Percentiles rank a stretch among this genome's conserved stretches.
Evolutionary conservation across 2,888 invertebrate genomes (phyloP).

Genomic region (Conops quadrifasciatus): DNA sequence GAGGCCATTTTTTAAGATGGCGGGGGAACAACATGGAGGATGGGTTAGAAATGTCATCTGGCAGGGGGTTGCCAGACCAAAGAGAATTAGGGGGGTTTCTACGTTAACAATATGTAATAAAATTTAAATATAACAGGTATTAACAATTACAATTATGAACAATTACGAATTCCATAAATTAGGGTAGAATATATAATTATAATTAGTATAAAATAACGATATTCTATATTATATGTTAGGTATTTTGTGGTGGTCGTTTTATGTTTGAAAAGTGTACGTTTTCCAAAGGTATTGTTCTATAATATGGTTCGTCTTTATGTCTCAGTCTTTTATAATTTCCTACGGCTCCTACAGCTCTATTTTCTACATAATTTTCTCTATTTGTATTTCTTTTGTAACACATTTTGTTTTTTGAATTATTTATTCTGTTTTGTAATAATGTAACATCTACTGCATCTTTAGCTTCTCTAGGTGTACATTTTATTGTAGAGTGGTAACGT

Average conservation of each 20-base stretch:
- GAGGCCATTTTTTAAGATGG: too few species aligned
- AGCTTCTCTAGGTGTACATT: slow-evolving; percentile 35
- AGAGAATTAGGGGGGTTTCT: too few species aligned
- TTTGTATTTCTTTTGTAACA: neutral
- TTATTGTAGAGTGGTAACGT: slow-evolving; percentile 37
- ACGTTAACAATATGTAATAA: too few species aligned
- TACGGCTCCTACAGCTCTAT: slow-evolving; percentile 21
- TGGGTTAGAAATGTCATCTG: too few species aligned
- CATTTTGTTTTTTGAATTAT: slow-evolving; percentile 22
- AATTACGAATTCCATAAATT: too few species aligned
- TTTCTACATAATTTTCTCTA: slow-evolving; percentile 24
- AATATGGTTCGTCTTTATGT: slow-evolving; percentile 16
- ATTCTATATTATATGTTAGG: neutral
- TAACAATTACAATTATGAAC: too few species aligned
- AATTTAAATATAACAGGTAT: too few species aligned
- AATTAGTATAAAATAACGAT: neutral
- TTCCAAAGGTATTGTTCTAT: neutral
- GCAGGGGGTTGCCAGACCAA: too few species aligned
- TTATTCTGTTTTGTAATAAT: slow-evolving; percentile 13
- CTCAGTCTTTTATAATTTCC: slow-evolving; percentile 10
- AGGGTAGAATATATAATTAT: too few species aligned
- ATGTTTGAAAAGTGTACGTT: slow-evolving; percentile 7
- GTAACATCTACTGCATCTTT: slow-evolving; percentile 11
- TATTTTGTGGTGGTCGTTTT: neutral
- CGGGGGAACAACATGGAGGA: too few species aligned